A percentile compares a stretch with the other conserved stretches of the same genome.
These are phyloP conservation scores for Hemaris fuciformis DNA, from an alignment of 2,888 invertebrate genomes.

Conservation along the genomic window DNA sequence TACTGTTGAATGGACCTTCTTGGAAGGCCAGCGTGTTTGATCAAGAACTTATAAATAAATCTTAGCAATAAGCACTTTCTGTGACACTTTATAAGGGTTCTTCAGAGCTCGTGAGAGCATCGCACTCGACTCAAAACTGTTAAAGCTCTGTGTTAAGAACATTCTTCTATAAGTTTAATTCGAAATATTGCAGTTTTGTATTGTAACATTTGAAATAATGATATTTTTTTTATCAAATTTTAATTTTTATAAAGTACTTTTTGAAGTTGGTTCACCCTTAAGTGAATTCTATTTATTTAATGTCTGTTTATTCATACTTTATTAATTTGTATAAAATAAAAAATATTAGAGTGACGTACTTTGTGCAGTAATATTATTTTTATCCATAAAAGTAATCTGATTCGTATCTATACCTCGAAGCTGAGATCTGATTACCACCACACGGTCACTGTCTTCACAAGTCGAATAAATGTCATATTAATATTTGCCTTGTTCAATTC, in stretches of 20 bases:
- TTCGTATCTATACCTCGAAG: too few relatives aligned
- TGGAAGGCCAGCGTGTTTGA: constrained; percentile 60
- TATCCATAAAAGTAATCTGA: too few relatives aligned
- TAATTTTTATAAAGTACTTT: too few relatives aligned
- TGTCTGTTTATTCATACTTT: too few relatives aligned
- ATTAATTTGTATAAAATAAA: too few relatives aligned
- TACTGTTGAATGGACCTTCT: constrained; percentile 59
- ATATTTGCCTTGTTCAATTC: background rate
- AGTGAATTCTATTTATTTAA: too few relatives aligned
- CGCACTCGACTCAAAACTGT: constrained; percentile 9
- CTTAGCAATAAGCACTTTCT: constrained; percentile 34
- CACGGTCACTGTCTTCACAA: too few relatives aligned
- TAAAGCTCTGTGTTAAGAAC: background rate
- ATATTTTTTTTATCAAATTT: background rate
- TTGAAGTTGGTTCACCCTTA: too few relatives aligned
- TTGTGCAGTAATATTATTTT: too few relatives aligned
- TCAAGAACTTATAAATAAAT: constrained; percentile 67
- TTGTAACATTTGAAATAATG: background rate
- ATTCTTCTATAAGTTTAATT: background rate
- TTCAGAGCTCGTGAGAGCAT: constrained; percentile 2
- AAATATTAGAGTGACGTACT: too few relatives aligned
- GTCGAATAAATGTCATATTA: background rate
- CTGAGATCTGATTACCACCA: too few relatives aligned
- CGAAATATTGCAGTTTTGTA: background rate
- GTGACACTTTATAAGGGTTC: constrained; percentile 13